Evolutionary conservation across 2,888 invertebrate species (phyloP).

Genomic region (Selenia dentaria): DNA sequence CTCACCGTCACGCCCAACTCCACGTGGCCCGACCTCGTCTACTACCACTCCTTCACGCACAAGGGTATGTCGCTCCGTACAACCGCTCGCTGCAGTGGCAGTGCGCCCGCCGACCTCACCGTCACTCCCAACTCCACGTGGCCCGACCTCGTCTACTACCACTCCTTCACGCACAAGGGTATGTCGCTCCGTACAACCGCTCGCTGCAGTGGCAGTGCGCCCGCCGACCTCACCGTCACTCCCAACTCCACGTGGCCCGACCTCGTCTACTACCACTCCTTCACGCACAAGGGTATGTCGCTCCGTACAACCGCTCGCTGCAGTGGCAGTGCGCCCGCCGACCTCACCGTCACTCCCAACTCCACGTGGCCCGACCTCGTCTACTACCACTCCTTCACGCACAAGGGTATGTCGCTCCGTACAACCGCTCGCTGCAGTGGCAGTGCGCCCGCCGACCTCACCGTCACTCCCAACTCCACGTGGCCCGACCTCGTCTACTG

Average conservation of each 20-base stretch:
- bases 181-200: slow-evolving; percentile 87
- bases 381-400: slow-evolving; percentile 97
- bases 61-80: slow-evolving; percentile 87
- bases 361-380: slow-evolving; percentile 96
- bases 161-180: slow-evolving; percentile 96
- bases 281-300: slow-evolving; percentile 90
- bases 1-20: slow-evolving; percentile 94
- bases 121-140: slow-evolving; percentile 95
- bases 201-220: slow-evolving; percentile 89
- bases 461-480: slow-evolving; percentile 93
- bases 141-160: slow-evolving; percentile 96
- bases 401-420: slow-evolving; percentile 84
- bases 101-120: slow-evolving; percentile 90
- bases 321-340: slow-evolving; percentile 89
- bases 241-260: slow-evolving; percentile 97
- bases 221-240: slow-evolving; percentile 90
- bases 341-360: slow-evolving; percentile 93
- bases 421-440: slow-evolving; percentile 88
- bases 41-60: slow-evolving; percentile 97
- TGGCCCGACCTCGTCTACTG: slow-evolving; percentile 97
- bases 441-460: slow-evolving; percentile 90
- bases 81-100: slow-evolving; percentile 89
- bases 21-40: slow-evolving; percentile 96
- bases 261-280: slow-evolving; percentile 96
- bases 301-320: slow-evolving; percentile 86